Evolutionary conservation across 2,113 vertebrate species (phyloP).

Genomic region (Pteropus alecto): DNA sequence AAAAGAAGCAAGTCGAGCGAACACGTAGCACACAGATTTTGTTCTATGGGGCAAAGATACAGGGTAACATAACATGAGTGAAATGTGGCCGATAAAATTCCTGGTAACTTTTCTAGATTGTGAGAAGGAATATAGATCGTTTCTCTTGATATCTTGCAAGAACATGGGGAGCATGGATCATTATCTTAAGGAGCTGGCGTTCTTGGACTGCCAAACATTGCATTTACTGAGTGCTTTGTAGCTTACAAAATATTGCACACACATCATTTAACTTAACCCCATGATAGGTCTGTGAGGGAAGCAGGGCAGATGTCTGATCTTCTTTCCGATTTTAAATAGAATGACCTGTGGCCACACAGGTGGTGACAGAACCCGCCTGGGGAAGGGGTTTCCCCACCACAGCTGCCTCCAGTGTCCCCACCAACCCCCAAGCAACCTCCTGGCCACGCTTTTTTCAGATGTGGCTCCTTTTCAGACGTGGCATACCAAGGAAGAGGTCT

Average conservation of each 20-base stretch:
- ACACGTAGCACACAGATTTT: neutral
- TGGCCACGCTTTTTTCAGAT: neutral
- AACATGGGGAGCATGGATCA: neutral
- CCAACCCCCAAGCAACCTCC: no score
- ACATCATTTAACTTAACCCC: neutral
- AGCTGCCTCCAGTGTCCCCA: neutral
- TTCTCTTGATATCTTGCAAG: neutral
- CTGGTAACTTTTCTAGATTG: neutral
- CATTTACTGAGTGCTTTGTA: neutral
- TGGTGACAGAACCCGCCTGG: rapidly evolving
- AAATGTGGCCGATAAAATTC: neutral
- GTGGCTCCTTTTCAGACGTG: neutral
- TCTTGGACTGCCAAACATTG: neutral
- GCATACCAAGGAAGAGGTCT: neutral
- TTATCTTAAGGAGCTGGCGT: neutral
- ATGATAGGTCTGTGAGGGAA: neutral
- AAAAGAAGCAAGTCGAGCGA: neutral
- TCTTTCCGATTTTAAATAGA: neutral
- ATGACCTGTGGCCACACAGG: neutral
- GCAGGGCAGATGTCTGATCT: neutral
- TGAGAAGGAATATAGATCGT: neutral
- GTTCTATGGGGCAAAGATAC: neutral
- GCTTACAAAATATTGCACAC: neutral
- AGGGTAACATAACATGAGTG: neutral
- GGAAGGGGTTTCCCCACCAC: neutral